Base-by-base conservation (phyloP, 2,113 vertebrate genomes). In the Orycteropus afer region DNA sequence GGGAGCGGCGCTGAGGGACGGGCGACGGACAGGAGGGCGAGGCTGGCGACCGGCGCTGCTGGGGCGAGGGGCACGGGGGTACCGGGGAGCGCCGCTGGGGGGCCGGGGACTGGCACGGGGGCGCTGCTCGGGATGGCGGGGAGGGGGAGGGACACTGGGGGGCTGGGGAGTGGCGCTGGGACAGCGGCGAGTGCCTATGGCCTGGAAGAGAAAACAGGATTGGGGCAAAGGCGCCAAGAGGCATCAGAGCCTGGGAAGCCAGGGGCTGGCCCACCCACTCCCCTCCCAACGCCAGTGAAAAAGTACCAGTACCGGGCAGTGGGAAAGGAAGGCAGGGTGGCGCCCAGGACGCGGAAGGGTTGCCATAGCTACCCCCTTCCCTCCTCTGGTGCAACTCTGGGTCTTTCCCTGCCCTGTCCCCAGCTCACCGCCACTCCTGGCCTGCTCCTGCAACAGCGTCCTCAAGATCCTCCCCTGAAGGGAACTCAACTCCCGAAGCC, bases 381-480 rank as follows among this genome's bases (percentile, higher is more conserved):
- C 37, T 17, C 42, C 2, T 14, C 0, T 12, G 40, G 45, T 4
- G 32, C 87, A 23, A 18, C 27, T 59, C 27, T 40, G 0, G 7
- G 42, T 27, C 34, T 3, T 29, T 9, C 61, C 25, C 1, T 3
- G 2, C 22, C 51, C 22, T 0, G 0, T 0, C 13, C 2, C 4
- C 22, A 7, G 18, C 83, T 98, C 34, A 98, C 98, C 98, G 0
- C 97, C 92, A 1, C 95, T 97, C 82, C 96, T 96, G 32, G 98
- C 97, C 97, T 99, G 99, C 22, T 99, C 99, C 98, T 99, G 99
- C 29, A 99, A 98, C 78, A 99, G 98, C 5, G 99, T 98, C 80
- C 99, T 99, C 96, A 99, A 98, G 97, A 99, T 99, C 97, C 99
- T 99, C 25, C 98, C 99, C 98, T 99, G 99, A 97, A 99, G 98